phyloP scores from a whole-genome alignment of 2,888 invertebrate genomes.

The Meghimatium bilineatum region DNA sequence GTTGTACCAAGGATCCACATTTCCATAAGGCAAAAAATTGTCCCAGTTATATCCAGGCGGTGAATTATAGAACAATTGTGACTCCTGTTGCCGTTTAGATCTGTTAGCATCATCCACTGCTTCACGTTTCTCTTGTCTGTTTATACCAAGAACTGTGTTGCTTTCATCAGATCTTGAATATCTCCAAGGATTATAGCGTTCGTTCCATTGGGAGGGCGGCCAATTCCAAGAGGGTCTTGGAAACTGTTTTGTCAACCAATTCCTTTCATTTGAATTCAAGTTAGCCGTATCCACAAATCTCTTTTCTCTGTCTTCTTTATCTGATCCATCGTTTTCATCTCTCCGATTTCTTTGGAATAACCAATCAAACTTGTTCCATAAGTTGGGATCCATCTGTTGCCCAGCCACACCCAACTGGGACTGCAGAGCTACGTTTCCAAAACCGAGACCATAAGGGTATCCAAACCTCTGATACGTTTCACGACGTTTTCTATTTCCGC shows the following conservation, averaged over 20 bases:
- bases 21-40: not conserved
- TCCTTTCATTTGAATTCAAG: not conserved
- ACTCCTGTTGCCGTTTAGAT: not conserved
- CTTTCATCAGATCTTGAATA: not conserved
- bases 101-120: not conserved
- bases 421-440: not conserved
- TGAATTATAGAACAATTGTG: not conserved
- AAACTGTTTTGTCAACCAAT: not conserved
- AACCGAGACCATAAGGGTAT: not conserved
- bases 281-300: not conserved
- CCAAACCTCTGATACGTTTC: not conserved
- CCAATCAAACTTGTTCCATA: not conserved
- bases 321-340: not conserved
- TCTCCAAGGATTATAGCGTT: slow-evolving; percentile 8
- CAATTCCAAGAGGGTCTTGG: not conserved
- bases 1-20: not conserved
- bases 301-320: not conserved
- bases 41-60: not conserved
- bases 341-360: not conserved
- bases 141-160: not conserved
- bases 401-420: not conserved
- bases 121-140: not conserved
- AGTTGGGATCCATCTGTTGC: not conserved
- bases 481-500: not conserved
- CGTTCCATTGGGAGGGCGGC: not conserved